These are phyloP conservation scores for Holothuria glaberrima DNA, from an alignment of 35 echinoderm and acorn worm species.

Conservation along the genomic window DNA sequence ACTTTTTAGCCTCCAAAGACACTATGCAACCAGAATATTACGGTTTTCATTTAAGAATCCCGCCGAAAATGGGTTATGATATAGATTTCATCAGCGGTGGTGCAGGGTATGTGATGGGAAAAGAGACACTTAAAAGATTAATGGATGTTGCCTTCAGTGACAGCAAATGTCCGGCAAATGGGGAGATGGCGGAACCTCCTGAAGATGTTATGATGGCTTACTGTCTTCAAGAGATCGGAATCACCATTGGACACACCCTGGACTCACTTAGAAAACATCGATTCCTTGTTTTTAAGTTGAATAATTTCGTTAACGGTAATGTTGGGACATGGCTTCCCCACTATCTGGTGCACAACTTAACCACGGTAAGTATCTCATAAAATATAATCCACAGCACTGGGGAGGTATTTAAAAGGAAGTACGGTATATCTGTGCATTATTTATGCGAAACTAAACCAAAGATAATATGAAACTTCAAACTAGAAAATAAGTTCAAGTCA, in stretches of 20 bases:
- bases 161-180: background rate
- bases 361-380: background rate
- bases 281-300: slow-evolving; percentile 52
- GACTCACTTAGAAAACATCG: slow-evolving; percentile 61
- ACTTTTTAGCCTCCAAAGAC: slow-evolving; percentile 64
- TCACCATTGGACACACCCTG: slow-evolving; percentile 50
- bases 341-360: slow-evolving; percentile 13
- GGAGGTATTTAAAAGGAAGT: too few relatives aligned
- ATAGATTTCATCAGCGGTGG: slow-evolving; percentile 74
- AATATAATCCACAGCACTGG: background rate
- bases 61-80: background rate
- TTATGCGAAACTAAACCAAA: too few relatives aligned
- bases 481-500: too few relatives aligned
- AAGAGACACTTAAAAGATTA: slow-evolving; percentile 61
- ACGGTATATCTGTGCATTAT: too few relatives aligned
- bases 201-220: slow-evolving; percentile 63
- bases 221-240: slow-evolving; percentile 39
- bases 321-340: slow-evolving; percentile 39
- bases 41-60: slow-evolving; percentile 42
- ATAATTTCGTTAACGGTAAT: slow-evolving; percentile 12
- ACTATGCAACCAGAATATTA: slow-evolving; percentile 44
- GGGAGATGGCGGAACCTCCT: background rate
- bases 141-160: slow-evolving; percentile 9
- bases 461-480: too few relatives aligned
- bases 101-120: slow-evolving; percentile 80